Evolutionary conservation across 2,888 invertebrate species (phyloP), one percentile per base, ranked within the genome.

Genomic region (Eristalinus sepulchralis): DNA sequence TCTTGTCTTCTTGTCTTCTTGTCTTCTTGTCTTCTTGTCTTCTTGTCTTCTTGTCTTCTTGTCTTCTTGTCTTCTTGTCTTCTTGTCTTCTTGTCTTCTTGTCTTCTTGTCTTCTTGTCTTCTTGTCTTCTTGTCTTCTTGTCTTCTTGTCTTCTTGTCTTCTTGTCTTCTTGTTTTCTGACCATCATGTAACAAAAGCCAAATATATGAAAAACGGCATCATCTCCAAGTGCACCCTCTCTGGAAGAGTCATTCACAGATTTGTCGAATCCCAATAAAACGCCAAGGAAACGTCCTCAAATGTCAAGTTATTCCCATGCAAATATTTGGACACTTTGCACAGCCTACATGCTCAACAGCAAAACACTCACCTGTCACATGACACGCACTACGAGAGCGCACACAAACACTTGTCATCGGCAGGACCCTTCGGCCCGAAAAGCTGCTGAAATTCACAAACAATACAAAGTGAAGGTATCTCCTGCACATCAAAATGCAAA

Each of bases 401-500:
- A 39, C 17, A 55, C 22, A 57, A 24, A 57, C 53, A 57, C 34
- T 83, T 79, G 73, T 83, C 68, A 68, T 68, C 70, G 36, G 31
- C 63, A 47, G 47, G 47, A 47, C 47, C 20, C 63, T 11, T 36
- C 27, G n/a, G 47, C 64, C 64, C 59, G 64, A 57, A 57, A 80
- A 17, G 47, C 47, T 47, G 47, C 47, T 47, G 75, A 68, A 76
- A 63, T 63, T 62, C 57, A 66, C 62, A 84, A 76, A 81, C 67
- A 84, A 67, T 64, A 66, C 24, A 36, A 60, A 47, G 53, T 75
- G 17, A 31, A 71, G 53, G 64, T 68, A 73, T 55, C 81, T 72
- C 27, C 27, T 81, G 71, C 66, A 63, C 81, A 68, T 53, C 72
- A 77, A 31, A 83, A 66, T 67, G 64, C 64, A 24, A 62, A 82